A percentile compares a stretch with the other conserved stretches of the same genome.
These are phyloP conservation scores for Anoplopoma fimbria DNA, from an alignment of 2,113 vertebrate species.

Conservation along the genomic window DNA sequence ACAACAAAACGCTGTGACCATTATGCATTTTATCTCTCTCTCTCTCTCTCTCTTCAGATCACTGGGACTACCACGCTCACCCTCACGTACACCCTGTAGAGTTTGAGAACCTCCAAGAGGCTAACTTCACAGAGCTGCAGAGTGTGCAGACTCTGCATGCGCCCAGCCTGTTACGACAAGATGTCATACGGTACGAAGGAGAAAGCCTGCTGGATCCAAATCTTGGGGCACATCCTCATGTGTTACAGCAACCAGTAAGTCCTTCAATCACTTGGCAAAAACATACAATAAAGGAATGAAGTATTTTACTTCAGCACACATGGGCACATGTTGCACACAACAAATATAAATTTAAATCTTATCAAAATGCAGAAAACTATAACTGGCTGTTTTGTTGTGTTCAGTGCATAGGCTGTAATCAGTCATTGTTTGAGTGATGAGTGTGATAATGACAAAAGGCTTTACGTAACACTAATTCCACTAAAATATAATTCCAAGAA, in stretches of 20 bases:
- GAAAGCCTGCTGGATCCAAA: conserved; percentile 90
- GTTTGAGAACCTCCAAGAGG: conserved; percentile 92
- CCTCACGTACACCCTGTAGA: conserved; percentile 88
- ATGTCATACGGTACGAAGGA: conserved; percentile 86
- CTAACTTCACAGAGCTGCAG: conserved; percentile 96
- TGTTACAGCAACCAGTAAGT: conserved; percentile 80
- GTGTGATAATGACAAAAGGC: not conserved
- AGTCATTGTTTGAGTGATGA: not conserved
- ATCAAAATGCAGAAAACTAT: not conserved
- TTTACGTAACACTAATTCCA: not conserved
- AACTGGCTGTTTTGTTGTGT: not conserved
- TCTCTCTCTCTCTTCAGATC: conserved; percentile 82
- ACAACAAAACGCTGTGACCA: conserved; percentile 4
- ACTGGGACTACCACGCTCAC: conserved; percentile 93
- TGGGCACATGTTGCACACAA: not conserved
- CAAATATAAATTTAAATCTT: not conserved
- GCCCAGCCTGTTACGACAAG: conserved; percentile 83
- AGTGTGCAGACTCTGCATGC: conserved; percentile 92
- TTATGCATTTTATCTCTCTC: conserved; percentile 33
- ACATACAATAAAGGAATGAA: not conserved
- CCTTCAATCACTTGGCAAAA: not conserved
- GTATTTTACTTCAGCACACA: not conserved
- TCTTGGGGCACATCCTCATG: conserved; percentile 81
- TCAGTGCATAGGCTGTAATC: not conserved
- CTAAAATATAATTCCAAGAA: not conserved